A percentile compares a stretch with the other conserved stretches of the same genome.
Conservation (phyloP, 2,888 invertebrate species). For the Pyrgus malvae region DNA sequence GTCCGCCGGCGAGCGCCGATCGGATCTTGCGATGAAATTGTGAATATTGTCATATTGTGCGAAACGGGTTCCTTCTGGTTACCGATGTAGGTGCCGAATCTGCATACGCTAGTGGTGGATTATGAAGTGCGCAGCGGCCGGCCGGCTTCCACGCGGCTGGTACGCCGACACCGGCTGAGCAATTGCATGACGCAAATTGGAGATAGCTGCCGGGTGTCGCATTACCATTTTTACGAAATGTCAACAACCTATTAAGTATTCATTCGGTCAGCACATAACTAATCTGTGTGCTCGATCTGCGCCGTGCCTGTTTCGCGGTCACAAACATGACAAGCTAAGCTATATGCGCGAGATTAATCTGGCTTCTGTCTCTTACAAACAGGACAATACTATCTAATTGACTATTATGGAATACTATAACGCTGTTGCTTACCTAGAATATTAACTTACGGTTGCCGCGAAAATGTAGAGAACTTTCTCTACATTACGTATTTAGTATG, state of each 20-base stretch:
- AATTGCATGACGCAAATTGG: constrained; percentile 52
- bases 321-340: constrained; percentile 24
- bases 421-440: no score
- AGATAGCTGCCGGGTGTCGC: constrained; percentile 52
- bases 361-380: constrained; percentile 10
- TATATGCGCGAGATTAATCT: constrained; percentile 23
- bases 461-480: no score
- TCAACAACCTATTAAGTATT: constrained; percentile 61
- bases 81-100: constrained; percentile 59
- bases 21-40: constrained; percentile 65
- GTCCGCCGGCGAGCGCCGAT: constrained; percentile 58
- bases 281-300: constrained; percentile 38
- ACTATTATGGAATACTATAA: no score
- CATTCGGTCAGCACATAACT: constrained; percentile 46
- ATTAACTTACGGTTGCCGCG: no score
- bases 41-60: constrained; percentile 63
- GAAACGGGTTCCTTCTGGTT: constrained; percentile 60
- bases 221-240: constrained; percentile 60
- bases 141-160: constrained; percentile 40
- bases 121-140: constrained; percentile 16
- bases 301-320: constrained; percentile 29
- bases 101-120: constrained; percentile 43
- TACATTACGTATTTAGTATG: no score
- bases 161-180: constrained; percentile 51
- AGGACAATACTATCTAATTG: no score